A percentile compares a stretch with the other conserved stretches of the same genome.
Evolutionary conservation across 2,888 invertebrate genomes (phyloP).

Genomic region (Nemotelus pantherinus): DNA sequence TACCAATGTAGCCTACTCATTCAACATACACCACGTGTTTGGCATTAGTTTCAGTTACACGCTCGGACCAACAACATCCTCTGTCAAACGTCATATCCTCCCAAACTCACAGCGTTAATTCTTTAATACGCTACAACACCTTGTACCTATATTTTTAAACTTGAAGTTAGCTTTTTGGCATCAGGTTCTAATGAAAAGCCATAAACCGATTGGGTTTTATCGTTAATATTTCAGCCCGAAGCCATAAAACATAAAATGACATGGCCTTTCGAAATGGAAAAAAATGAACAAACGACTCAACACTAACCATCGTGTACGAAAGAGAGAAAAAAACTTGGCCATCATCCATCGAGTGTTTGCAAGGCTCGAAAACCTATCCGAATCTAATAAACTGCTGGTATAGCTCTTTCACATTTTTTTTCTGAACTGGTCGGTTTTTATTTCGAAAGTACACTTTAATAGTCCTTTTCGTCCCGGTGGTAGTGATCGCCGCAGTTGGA

Average conservation of each 20-base stretch:
- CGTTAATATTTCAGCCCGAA: constrained; percentile 27
- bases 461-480: neutral
- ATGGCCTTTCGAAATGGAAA: neutral
- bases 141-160: neutral
- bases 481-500: neutral
- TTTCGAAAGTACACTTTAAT: constrained; percentile 33
- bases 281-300: no score
- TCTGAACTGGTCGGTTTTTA: neutral
- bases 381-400: constrained; percentile 38
- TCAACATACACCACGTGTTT: neutral
- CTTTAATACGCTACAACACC: neutral
- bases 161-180: neutral
- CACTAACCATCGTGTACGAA: neutral
- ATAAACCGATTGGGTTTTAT: constrained; percentile 42
- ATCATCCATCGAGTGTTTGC: no score
- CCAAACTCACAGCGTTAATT: neutral
- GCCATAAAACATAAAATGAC: constrained; percentile 28
- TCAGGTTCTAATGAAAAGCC: constrained; percentile 32
- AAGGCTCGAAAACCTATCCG: no score
- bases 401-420: constrained; percentile 32
- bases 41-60: neutral
- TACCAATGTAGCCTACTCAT: neutral
- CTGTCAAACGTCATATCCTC: neutral
- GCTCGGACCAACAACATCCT: neutral
- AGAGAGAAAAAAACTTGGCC: neutral